Conservation (phyloP, 1,140 invertebrate species). For the Drosophila ercepeae region DNA sequence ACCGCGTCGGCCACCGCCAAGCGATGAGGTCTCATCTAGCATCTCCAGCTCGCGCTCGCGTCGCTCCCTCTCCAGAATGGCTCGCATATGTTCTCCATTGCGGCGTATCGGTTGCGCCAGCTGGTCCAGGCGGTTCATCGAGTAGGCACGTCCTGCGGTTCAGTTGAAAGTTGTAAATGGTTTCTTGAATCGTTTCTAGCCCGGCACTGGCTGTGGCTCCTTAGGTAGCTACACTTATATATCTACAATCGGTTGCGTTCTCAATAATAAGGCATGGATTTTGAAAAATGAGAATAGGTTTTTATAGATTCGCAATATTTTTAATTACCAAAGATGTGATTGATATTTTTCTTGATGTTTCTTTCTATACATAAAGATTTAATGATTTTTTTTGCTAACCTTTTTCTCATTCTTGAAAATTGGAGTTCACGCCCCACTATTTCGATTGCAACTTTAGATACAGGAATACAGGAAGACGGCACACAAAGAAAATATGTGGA, state of each 20-base stretch:
- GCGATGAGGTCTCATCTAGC: conserved; percentile 76
- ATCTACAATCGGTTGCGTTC: conserved; percentile 8
- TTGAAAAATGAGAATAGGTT: background rate
- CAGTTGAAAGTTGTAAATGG: conserved; percentile 68
- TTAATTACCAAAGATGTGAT: background rate
- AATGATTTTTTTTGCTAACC: background rate
- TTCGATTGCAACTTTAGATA: conserved; percentile 11
- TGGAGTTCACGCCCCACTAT: background rate
- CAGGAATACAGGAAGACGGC: conserved; percentile 25
- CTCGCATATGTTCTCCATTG: conserved; percentile 84
- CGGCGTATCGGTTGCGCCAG: conserved; percentile 89
- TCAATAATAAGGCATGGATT: background rate
- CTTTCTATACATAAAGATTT: background rate
- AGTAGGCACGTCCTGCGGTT: conserved; percentile 89
- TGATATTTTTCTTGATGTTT: no score
- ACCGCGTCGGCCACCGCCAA: conserved; percentile 39
- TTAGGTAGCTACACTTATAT: conserved; percentile 43
- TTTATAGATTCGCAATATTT: background rate
- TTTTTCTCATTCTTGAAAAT: background rate
- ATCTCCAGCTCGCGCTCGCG: conserved; percentile 76
- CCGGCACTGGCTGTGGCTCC: conserved; percentile 24
- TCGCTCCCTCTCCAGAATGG: conserved; percentile 73
- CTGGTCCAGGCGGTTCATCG: conserved; percentile 95
- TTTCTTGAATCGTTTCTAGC: conserved; percentile 51
- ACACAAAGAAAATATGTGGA: conserved; percentile 22